Evolutionary conservation across 2,888 invertebrate genomes (phyloP), one percentile per base, ranked within the genome.

Genomic region (Callyntrura guangdongensis): DNA sequence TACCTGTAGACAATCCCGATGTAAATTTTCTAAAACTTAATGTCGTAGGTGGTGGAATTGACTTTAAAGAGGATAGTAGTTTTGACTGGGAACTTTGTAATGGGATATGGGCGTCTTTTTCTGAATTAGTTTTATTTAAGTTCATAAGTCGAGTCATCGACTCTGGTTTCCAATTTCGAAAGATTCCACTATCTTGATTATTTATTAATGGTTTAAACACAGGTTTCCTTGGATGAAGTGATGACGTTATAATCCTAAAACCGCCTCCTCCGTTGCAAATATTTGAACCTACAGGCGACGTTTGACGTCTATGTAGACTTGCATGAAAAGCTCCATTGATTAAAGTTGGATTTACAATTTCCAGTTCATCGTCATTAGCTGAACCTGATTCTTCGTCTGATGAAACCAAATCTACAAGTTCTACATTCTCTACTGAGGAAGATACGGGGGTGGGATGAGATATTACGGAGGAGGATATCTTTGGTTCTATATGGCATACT

Each of bases 101-200:
- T 49, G 72, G 56, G 45, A 25, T 47, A 20, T 17, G 8, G 56
- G 20, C 25, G 17, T 17, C 20, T 12, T 49, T 53, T 12, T 12
- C 49, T 14, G 45, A 11, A n/a, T 25, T n/a, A 25, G n/a, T 17
- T 25, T 64, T n/a, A 0, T 85, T 79, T 9, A 69, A 45, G 47
- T 84, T 89, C 77, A 89, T 77, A 25, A 89, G 27, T 14, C 56
- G 22, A 8, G 77, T 77, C 64, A 89, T 84, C 4, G 89, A 67
- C 36, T 89, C 89, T 53, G 89, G 89, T n/a, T 84, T 89, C 89
- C 89, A 89, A 49, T 89, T 89, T 45, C 84, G 12, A 53, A 89
- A 89, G 14, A 89, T 85, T 14, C 45, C 53, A 22, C 56, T 84
- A 9, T 85, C 77, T 49, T 77, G 83, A 27, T 77, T 89, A 61